Evolutionary conservation across 1,140 invertebrate genomes (phyloP), one percentile per base, ranked within the genome.

Genomic region (Scaptomyza pallida): DNA sequence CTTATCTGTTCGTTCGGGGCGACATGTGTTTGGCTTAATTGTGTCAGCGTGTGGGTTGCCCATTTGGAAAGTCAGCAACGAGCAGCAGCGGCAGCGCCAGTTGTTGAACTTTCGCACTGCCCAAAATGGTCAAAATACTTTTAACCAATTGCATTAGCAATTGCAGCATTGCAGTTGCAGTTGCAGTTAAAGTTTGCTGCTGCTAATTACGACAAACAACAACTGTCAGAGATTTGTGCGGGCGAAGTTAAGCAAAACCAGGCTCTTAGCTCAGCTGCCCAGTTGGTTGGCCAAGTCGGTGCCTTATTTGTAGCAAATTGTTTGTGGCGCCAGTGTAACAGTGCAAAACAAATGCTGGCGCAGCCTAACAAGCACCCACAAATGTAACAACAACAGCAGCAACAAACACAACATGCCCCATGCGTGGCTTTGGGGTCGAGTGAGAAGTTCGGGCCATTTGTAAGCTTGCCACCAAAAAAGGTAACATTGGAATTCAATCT

Each of bases 11-110:
- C 23, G 68, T 41, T 30, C n/a, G 54, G 45, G 60, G 71, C 70
- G 81, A 86, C 81, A 86, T 88, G 82, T 88, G 78, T 88, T 88
- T 86, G 82, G 82, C 83, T 86, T 86, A 88, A 86, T 86, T 86
- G 82, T 86, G 82, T 86, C 82, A 86, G 82, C 82, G 81, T 86
- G 81, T 86, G 82, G 81, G 81, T 64, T 86, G 69, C 63, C 63
- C 72, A 65, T 88, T 86, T 86, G 47, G 82, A 86, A 86, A 86
- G 82, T 73, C 50, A 33, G 8, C 51, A 10, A 10, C 13, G 56
- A 50, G 43, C 57, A 19, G 26, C 26, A 30, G 26, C 26, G 9
- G 23, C 23, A 26, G 26, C 26, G 44, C 33, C 57, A 19, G 52
- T 35, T 26, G 57, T 51, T 85, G 78, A 88, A 86, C 82, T 86